A percentile compares a stretch with the other conserved stretches of the same genome.
phyloP scores from a whole-genome alignment of 2,888 invertebrate species.

The Apantesis nais region DNA sequence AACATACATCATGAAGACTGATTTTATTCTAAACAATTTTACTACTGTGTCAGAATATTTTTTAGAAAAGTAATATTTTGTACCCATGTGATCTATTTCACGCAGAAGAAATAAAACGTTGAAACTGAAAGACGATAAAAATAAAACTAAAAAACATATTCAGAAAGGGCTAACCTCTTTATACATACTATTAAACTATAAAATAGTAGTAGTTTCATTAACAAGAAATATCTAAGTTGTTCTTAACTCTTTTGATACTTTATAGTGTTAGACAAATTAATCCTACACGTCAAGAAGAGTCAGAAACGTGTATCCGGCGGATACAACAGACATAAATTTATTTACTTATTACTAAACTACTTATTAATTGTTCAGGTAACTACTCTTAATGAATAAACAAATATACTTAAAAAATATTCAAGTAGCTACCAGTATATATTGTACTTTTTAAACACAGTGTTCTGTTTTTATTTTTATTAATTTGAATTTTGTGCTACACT shows the following conservation, averaged over 20 bases:
- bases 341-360: not conserved
- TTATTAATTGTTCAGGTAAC: not conserved
- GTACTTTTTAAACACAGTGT: not conserved
- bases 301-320: constrained; percentile 30
- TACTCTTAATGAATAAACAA: not conserved
- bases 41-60: constrained; percentile 17
- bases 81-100: constrained; percentile 13
- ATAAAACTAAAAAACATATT: not conserved
- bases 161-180: rapidly evolving
- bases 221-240: not conserved
- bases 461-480: not conserved
- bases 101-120: constrained; percentile 12
- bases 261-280: not conserved
- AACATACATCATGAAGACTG: not conserved
- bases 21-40: constrained; percentile 7
- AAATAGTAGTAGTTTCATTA: not conserved
- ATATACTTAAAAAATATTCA: not conserved
- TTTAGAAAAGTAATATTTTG: constrained; percentile 16
- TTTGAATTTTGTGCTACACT: constrained; percentile 34
- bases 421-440: not conserved
- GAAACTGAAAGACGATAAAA: not conserved
- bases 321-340: constrained; percentile 7
- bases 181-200: not conserved
- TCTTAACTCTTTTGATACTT: not conserved
- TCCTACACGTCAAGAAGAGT: too few relatives aligned